Conservation (phyloP, 1,140 invertebrate species). For the Drosophila truncata region DNA sequence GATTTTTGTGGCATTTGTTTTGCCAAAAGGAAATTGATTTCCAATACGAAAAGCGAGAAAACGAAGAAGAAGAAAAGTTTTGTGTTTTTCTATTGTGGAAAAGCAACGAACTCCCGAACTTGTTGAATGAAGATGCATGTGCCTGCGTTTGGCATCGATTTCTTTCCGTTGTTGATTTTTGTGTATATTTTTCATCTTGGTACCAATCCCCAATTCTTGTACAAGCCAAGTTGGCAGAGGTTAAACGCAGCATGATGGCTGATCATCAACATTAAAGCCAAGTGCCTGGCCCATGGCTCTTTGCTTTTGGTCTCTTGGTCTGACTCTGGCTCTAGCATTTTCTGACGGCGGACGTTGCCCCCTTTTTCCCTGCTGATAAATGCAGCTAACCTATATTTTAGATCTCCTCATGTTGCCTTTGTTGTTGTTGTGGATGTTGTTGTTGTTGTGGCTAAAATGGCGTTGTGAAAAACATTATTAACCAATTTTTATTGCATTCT, state of each 20-base stretch:
- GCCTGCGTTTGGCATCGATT: conserved; percentile 10
- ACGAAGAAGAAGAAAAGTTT: conserved; percentile 4
- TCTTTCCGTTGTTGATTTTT: conserved; percentile 9
- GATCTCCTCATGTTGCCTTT: conserved; percentile 48
- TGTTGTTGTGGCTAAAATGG: conserved; percentile 65
- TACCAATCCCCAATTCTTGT: conserved; percentile 28
- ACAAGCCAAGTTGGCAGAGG: conserved; percentile 51
- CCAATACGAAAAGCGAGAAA: conserved; percentile 24
- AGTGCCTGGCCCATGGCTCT: conserved; percentile 50
- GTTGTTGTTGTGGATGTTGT: conserved; percentile 26
- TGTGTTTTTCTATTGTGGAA: background rate
- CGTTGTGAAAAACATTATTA: conserved; percentile 83
- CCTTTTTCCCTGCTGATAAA: conserved; percentile 32
- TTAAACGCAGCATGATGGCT: conserved; percentile 66
- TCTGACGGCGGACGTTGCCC: conserved; percentile 7
- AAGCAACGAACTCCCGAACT: conserved; percentile 16
- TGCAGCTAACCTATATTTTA: conserved; percentile 80
- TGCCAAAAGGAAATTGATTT: conserved; percentile 52
- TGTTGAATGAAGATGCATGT: conserved; percentile 50
- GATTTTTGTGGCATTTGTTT: conserved; percentile 52
- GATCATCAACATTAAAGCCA: conserved; percentile 67
- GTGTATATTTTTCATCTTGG: conserved; percentile 13
- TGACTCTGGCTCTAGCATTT: background rate
- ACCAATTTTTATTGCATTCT: conserved; percentile 79
- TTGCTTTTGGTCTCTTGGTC: conserved; percentile 10